Percentiles rank a stretch among this genome's conserved stretches.
These are phyloP conservation scores for Melanotus villosus DNA, from an alignment of 2,888 invertebrate genomes.

Conservation along the genomic window DNA sequence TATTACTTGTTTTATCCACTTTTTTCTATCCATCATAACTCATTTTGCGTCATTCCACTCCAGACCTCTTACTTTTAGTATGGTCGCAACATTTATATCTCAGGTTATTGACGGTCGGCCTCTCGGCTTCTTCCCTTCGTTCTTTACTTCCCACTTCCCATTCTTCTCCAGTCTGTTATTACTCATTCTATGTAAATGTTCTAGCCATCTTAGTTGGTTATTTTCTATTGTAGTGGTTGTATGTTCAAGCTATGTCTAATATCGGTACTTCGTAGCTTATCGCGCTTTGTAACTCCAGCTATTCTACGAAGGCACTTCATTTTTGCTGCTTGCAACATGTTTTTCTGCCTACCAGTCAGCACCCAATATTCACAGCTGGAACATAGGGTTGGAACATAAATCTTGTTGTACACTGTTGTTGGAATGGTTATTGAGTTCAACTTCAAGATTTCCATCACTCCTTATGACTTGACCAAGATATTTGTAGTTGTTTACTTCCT, in stretches of 20 bases:
- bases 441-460: neutral
- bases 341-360: neutral
- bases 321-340: neutral
- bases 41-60: neutral
- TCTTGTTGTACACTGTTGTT: neutral
- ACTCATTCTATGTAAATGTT: neutral
- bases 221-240: neutral
- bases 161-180: neutral
- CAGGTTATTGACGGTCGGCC: neutral
- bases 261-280: neutral
- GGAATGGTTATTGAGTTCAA: neutral
- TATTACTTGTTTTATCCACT: neutral
- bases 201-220: conserved; percentile 3
- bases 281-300: neutral
- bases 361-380: neutral
- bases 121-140: neutral
- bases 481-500: neutral
- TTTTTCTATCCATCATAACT: neutral
- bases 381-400: neutral
- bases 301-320: neutral
- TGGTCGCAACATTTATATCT: neutral
- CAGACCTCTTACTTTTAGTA: neutral
- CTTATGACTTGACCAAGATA: neutral
- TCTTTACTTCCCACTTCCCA: neutral
- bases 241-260: neutral